A percentile compares a stretch with the other conserved stretches of the same genome.
Evolutionary conservation across 2,113 vertebrate genomes (phyloP).

Genomic region (Rhinogobius similis): DNA sequence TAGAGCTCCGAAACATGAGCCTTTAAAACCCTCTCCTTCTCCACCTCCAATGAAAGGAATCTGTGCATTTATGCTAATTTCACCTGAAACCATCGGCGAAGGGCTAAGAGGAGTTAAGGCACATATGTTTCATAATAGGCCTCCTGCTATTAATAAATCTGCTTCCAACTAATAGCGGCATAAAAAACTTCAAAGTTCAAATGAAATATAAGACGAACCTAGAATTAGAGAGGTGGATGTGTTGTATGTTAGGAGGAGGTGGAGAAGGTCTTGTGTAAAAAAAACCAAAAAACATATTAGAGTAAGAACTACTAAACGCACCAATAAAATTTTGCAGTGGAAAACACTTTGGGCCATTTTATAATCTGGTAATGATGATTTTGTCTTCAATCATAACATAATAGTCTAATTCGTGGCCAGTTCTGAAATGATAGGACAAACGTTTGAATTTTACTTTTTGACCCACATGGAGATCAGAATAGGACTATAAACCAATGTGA

Average conservation of each 20-base stretch:
- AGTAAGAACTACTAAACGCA: too few relatives aligned
- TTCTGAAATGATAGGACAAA: too few relatives aligned
- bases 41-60: conserved; percentile 14
- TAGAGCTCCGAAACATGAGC: conserved; percentile 7
- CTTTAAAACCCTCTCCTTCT: neutral
- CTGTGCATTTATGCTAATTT: conserved; percentile 1
- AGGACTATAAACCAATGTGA: too few relatives aligned
- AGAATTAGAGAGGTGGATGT: neutral
- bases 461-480: too few relatives aligned
- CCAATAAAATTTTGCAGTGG: too few relatives aligned
- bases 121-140: neutral
- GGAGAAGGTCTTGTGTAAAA: neutral
- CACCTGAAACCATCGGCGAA: neutral
- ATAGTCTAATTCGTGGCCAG: too few relatives aligned
- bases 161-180: neutral
- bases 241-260: neutral
- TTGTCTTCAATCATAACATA: too few relatives aligned
- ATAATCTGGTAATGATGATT: too few relatives aligned
- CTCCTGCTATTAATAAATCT: neutral
- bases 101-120: neutral
- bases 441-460: too few relatives aligned
- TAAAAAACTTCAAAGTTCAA: neutral
- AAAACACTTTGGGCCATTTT: too few relatives aligned
- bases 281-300: neutral
- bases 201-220: too few relatives aligned